phyloP scores from a whole-genome alignment of 2,888 invertebrate genomes.

The Helleia helle region DNA sequence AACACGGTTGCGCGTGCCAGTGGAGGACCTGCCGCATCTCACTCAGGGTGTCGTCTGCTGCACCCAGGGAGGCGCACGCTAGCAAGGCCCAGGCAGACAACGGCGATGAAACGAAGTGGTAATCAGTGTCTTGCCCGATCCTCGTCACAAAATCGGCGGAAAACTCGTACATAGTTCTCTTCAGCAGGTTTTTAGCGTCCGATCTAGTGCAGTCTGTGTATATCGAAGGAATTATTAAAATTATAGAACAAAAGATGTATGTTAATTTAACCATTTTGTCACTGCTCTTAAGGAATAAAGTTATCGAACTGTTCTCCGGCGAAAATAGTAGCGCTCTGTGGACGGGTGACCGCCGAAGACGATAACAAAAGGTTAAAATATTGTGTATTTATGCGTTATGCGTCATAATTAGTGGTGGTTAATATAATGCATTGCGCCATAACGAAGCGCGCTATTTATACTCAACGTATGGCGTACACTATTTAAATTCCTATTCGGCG shows the following conservation, averaged over 20 bases:
- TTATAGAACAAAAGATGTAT: constrained; percentile 19
- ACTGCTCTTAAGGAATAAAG: neutral
- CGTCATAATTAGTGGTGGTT: no score
- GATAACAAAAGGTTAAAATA: no score
- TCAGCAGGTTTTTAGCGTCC: constrained; percentile 21
- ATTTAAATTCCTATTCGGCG: no score
- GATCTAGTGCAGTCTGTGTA: constrained; percentile 25
- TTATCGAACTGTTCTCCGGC: constrained; percentile 13
- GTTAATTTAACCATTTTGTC: constrained; percentile 23
- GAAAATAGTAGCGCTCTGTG: no score
- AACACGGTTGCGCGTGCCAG: constrained; percentile 40
- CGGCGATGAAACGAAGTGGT: constrained; percentile 49
- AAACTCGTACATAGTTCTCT: constrained; percentile 30
- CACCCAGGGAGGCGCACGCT: constrained; percentile 41
- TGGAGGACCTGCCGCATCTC: constrained; percentile 39
- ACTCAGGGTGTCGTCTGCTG: constrained; percentile 33
- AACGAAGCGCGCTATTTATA: no score
- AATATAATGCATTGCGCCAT: no score
- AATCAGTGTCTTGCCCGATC: constrained; percentile 40
- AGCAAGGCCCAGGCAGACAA: constrained; percentile 51
- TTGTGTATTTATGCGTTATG: no score
- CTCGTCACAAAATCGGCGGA: constrained; percentile 24
- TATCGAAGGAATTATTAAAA: constrained; percentile 22
- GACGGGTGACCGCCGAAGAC: no score
- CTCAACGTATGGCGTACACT: no score